A percentile compares a stretch with the other conserved stretches of the same genome.
These are phyloP conservation scores for Diloba caeruleocephala DNA, from an alignment of 2,888 invertebrate genomes.

Conservation along the genomic window DNA sequence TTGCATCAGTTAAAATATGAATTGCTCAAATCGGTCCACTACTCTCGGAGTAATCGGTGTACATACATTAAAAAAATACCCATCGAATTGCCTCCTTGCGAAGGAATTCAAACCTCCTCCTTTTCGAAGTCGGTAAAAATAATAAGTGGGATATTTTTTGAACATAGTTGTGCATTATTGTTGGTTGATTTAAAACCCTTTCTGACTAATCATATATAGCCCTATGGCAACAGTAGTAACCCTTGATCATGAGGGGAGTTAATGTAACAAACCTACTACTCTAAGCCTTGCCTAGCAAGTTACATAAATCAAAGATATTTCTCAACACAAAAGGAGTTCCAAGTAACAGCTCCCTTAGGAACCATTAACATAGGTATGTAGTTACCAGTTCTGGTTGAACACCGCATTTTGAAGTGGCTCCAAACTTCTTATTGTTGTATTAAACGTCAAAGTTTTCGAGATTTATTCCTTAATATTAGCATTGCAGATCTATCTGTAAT, in stretches of 20 bases:
- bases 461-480: slow-evolving; percentile 33
- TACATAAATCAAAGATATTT: slow-evolving; percentile 26
- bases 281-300: neutral
- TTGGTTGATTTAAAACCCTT: too few relatives aligned
- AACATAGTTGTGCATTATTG: too few relatives aligned
- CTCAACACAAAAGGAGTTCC: slow-evolving; percentile 29
- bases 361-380: slow-evolving; percentile 18
- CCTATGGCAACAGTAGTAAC: neutral
- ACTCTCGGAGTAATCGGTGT: too few relatives aligned
- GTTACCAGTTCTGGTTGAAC: slow-evolving; percentile 15
- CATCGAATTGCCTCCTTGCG: too few relatives aligned
- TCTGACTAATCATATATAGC: too few relatives aligned
- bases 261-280: neutral
- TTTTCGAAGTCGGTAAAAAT: too few relatives aligned
- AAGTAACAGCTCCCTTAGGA: slow-evolving; percentile 24
- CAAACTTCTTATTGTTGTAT: slow-evolving; percentile 35
- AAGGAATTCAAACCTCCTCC: too few relatives aligned
- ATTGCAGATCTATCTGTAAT: slow-evolving; percentile 24
- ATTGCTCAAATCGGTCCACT: too few relatives aligned
- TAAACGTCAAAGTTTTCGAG: slow-evolving; percentile 43
- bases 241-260: neutral
- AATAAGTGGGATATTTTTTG: too few relatives aligned
- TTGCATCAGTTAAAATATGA: too few relatives aligned
- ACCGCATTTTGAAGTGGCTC: slow-evolving; percentile 12
- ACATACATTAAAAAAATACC: too few relatives aligned